Conservation (phyloP, 2,113 vertebrate species). For the Melanerpes aurifrons region DNA sequence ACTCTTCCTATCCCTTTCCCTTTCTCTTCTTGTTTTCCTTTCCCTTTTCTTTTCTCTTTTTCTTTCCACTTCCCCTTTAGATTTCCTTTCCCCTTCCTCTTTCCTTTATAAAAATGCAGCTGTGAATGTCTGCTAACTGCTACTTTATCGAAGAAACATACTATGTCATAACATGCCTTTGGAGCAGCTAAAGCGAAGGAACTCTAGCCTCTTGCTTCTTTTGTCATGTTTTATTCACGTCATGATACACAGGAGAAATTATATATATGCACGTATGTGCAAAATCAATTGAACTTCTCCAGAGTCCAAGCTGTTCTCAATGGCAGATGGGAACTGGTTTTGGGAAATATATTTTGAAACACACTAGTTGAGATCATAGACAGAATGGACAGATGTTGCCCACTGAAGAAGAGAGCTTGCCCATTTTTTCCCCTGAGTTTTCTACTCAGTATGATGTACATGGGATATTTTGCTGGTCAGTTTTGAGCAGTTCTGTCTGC, state of each 20-base stretch:
- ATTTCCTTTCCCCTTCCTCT: fast-evolving
- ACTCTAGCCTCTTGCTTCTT: neutral
- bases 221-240: neutral
- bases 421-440: neutral
- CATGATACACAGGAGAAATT: neutral
- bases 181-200: neutral
- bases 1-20: fast-evolving
- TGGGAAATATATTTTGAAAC: too few relatives aligned
- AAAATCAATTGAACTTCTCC: neutral
- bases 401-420: neutral
- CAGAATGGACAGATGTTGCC: neutral
- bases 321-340: neutral
- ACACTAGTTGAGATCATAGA: neutral
- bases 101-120: neutral
- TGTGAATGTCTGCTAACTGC: neutral
- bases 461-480: neutral
- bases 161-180: neutral
- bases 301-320: neutral
- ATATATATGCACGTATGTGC: too few relatives aligned
- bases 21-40: too few relatives aligned
- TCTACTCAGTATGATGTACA: neutral
- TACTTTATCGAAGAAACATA: neutral
- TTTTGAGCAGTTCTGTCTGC: neutral
- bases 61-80: fast-evolving
- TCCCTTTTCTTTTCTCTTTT: too few relatives aligned